These are phyloP conservation scores for Arenaria interpres DNA, from an alignment of 2,113 vertebrate species.

Conservation along the genomic window DNA sequence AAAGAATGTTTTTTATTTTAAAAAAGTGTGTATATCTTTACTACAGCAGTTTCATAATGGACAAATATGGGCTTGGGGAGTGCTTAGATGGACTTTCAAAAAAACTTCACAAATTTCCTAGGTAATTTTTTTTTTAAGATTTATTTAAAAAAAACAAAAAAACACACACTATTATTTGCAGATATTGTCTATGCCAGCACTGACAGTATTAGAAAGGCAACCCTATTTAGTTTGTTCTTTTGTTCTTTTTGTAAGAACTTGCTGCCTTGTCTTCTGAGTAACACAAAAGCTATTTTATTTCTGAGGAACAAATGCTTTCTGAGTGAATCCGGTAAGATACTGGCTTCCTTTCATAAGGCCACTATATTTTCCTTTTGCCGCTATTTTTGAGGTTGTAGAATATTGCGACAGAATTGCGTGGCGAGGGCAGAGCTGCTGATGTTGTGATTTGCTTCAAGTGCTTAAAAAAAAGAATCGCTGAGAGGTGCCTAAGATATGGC, in stretches of 20 bases:
- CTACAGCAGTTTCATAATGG: not conserved
- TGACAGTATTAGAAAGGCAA: not conserved
- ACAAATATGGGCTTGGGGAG: not conserved
- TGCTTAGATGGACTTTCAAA: not conserved
- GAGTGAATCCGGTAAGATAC: not conserved
- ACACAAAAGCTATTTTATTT: conserved; percentile 11
- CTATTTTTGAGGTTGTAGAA: not conserved
- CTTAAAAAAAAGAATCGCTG: not conserved
- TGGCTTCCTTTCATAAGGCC: not conserved
- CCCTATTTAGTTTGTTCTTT: not conserved
- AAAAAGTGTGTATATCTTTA: not conserved
- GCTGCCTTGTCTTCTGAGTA: conserved; percentile 4
- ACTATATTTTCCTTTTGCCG: not conserved
- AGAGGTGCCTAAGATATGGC: not conserved
- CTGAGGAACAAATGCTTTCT: not conserved
- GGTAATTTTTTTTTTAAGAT: not conserved
- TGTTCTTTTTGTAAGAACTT: not conserved
- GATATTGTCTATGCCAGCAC: not conserved
- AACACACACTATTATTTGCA: not conserved
- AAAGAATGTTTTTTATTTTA: not conserved
- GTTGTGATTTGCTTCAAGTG: not conserved
- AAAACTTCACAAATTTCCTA: not conserved
- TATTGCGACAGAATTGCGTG: not conserved
- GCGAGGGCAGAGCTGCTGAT: not conserved
- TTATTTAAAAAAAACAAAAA: not conserved